These are phyloP conservation scores for Eolophus roseicapilla DNA, from an alignment of 2,113 vertebrate genomes.

Conservation along the genomic window DNA sequence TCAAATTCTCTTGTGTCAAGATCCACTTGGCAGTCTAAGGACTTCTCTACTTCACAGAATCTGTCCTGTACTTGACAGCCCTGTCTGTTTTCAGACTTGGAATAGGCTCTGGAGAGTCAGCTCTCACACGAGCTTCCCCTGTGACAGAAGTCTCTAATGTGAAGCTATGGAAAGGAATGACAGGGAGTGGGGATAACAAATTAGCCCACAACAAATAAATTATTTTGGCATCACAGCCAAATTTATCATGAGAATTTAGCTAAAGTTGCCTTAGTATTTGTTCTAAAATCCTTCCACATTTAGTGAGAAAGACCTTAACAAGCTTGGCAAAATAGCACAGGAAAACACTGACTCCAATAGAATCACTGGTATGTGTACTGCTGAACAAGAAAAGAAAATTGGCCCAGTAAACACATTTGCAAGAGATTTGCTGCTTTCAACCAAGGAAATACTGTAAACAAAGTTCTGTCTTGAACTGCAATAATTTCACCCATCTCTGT, in stretches of 20 bases:
- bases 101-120: not conserved
- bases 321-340: conserved; percentile 4
- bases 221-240: not conserved
- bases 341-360: not conserved
- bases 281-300: not conserved
- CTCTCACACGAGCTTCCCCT: not conserved
- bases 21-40: not conserved
- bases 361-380: not conserved
- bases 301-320: not conserved
- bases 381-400: not conserved
- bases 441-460: not conserved
- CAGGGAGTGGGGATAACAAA: not conserved
- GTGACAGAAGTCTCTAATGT: not conserved
- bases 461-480: not conserved
- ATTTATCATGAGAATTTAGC: not conserved
- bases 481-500: not conserved
- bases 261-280: not conserved
- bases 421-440: not conserved
- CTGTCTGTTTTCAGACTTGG: conserved; percentile 26
- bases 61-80: not conserved
- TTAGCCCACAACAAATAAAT: not conserved
- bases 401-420: not conserved
- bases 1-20: conserved; percentile 39
- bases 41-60: conserved; percentile 1
- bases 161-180: not conserved